phyloP scores from a whole-genome alignment of 2,888 invertebrate genomes.

The Lithophane leautieri region DNA sequence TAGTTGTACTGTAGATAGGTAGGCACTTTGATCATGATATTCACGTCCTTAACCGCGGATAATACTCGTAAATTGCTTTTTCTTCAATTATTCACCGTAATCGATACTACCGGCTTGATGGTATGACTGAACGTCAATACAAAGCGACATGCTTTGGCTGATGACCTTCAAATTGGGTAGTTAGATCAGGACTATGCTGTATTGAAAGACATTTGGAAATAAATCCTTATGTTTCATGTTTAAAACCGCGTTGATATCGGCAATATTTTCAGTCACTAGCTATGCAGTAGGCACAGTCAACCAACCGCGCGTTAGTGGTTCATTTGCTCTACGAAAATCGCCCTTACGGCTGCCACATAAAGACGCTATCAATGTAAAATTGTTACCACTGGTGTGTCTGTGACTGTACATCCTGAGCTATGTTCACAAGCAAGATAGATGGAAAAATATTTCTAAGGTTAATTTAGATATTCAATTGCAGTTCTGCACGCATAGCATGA shows the following conservation, averaged over 20 bases:
- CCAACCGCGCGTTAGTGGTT: no score
- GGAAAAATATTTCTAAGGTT: no score
- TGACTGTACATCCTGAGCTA: no score
- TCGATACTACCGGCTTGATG: conserved; percentile 47
- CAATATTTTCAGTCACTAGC: no score
- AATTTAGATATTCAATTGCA: no score
- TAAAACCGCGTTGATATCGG: not conserved
- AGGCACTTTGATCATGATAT: conserved; percentile 21
- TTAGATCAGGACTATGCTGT: not conserved
- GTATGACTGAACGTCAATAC: conserved; percentile 7
- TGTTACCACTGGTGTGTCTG: no score
- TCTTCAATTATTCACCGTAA: conserved; percentile 59
- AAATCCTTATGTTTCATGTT: not conserved
- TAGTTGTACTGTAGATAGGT: not conserved
- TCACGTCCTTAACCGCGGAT: conserved; percentile 20
- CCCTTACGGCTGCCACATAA: no score
- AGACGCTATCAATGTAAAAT: no score
- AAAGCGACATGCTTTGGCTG: not conserved
- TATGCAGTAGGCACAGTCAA: no score
- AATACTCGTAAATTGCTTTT: conserved; percentile 31
- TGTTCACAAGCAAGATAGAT: no score
- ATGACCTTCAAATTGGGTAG: conserved; percentile 14
- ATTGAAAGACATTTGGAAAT: not conserved
- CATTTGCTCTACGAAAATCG: no score
- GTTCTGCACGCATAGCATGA: no score